Conservation (phyloP, 2,113 vertebrate genomes). For the Anas platyrhynchos region DNA sequence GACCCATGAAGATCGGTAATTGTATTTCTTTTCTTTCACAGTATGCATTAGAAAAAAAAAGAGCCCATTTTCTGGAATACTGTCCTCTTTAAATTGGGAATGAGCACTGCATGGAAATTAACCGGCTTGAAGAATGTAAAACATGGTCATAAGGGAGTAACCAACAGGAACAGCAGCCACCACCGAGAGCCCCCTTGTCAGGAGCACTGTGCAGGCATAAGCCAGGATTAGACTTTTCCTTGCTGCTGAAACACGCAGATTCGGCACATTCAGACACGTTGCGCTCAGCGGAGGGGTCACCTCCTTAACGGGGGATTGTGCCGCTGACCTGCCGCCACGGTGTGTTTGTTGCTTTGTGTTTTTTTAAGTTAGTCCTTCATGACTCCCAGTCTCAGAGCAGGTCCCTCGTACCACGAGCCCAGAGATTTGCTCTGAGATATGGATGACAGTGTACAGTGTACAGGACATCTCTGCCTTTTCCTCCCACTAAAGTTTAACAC, state of each 20-base stretch:
- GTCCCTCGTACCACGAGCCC: constrained; percentile 30
- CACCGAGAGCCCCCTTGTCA: constrained; percentile 69
- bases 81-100: constrained; percentile 83
- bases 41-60: constrained; percentile 89
- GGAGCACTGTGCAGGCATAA: constrained; percentile 68
- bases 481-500: constrained; percentile 32
- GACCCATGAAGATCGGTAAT: constrained; percentile 81
- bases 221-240: constrained; percentile 67
- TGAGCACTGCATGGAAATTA: constrained; percentile 84
- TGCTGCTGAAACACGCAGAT: neutral
- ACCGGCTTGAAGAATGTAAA: constrained; percentile 82
- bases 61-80: constrained; percentile 84
- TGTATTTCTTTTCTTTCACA: constrained; percentile 87
- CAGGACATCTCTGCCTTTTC: constrained; percentile 57
- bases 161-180: constrained; percentile 77
- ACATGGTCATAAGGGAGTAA: constrained; percentile 78
- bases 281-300: constrained; percentile 64
- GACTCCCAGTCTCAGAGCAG: constrained; percentile 56
- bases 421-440: constrained; percentile 16
- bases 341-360: neutral
- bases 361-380: constrained; percentile 22
- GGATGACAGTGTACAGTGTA: constrained; percentile 63
- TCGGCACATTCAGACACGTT: constrained; percentile 27
- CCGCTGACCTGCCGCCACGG: constrained; percentile 27
- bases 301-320: constrained; percentile 59